Base-by-base conservation (phyloP, 2,113 vertebrate species). In the Fregata magnificens region DNA sequence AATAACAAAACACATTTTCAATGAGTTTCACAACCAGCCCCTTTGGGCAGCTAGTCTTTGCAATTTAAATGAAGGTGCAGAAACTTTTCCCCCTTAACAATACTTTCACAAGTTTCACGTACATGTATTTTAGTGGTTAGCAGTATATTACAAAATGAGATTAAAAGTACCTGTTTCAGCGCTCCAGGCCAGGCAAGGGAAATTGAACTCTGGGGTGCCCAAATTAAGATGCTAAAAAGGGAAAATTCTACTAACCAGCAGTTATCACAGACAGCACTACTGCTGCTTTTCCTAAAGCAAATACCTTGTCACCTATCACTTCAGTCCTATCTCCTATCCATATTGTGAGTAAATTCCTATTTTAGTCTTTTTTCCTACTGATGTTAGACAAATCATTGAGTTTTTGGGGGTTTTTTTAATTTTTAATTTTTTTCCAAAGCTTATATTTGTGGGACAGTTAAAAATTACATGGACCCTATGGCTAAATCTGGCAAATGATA, bases 61-160 rank as follows among this genome's bases (percentile, higher is more conserved):
- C 97, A 96, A 94, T 95, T 94, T 89, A 97, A 95, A 97, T 96
- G 89, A 97, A 92, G 88, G 81, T 82, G 50, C 26, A 82, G 88
- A 77, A 97, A 94, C 73, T 97, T 82, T 82, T 62, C 70, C n/a
- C 36, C 34, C 40, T 87, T 76, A 82, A 95, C 77, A 93, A 69
- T 79, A 93, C 86, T 95, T 97, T 42, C 52, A 70, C 77, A 81
- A 91, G 70, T 89, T 91, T 61, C 53, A 38, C 1, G 0, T 93
- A 40, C 70, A 7, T 69, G 53, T 80, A 73, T 90, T 94, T 94
- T 82, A 79, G 66, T 38, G 36, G 61, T 80, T 96, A 86, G 87
- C 10, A 40, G 45, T 76, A n/a, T 56, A 76, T 95, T 96, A 96
- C 50, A 82, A 84, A 93, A 80, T 67, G 82, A 82, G 66, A 94